A percentile compares a stretch with the other conserved stretches of the same genome.
Evolutionary conservation across 2,113 vertebrate species (phyloP).

Genomic region (Corydoras sp.): DNA sequence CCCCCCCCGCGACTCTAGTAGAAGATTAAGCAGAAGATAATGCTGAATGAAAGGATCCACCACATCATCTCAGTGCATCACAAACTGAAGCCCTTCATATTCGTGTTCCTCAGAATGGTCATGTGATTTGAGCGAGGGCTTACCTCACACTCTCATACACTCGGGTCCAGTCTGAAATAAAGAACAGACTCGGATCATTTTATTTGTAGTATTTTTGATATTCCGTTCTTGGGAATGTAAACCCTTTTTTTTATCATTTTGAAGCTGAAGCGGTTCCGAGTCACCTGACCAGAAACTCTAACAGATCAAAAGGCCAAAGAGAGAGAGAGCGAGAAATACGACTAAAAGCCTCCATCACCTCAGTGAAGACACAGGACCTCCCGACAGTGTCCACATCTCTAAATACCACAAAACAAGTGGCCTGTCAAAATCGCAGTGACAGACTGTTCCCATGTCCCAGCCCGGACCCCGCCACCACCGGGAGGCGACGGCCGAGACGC

Average conservation of each 20-base stretch:
- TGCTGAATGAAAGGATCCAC: background rate
- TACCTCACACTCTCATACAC: no score
- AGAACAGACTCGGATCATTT: background rate
- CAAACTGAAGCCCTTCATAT: background rate
- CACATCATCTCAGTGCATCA: background rate
- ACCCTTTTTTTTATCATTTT: no score
- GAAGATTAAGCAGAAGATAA: no score
- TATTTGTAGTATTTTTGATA: no score
- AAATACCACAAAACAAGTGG: constrained; percentile 64
- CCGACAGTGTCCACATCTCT: constrained; percentile 66
- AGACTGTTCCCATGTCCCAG: constrained; percentile 78
- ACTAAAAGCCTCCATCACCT: constrained; percentile 69
- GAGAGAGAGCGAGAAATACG: constrained; percentile 33
- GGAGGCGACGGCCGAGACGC: constrained; percentile 68
- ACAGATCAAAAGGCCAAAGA: constrained; percentile 48
- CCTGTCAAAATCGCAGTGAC: constrained; percentile 78
- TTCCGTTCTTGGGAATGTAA: no score
- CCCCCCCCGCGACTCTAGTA: background rate
- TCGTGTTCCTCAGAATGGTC: no score
- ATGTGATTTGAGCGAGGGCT: no score
- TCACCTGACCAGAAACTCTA: constrained; percentile 54
- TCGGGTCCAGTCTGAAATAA: background rate
- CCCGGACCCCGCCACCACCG: constrained; percentile 63
- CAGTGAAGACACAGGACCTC: constrained; percentile 60
- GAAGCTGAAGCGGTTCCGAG: constrained; percentile 21